Base-by-base conservation (phyloP, 2,797 vertebrate species). In the Coranthus polyacanthus region DNA sequence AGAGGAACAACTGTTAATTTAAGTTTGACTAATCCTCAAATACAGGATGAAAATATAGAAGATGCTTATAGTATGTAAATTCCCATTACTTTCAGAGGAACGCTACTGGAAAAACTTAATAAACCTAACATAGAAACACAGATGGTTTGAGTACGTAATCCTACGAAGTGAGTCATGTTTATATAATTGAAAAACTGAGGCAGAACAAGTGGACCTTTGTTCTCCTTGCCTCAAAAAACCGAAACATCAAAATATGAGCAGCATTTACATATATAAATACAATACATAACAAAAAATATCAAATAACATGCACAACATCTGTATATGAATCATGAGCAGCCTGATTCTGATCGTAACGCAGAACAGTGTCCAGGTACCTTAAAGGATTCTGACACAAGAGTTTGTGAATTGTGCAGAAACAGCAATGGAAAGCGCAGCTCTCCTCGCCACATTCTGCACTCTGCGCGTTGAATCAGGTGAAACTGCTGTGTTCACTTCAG, bases 251-350 rank as follows among this genome's bases (percentile, higher is more conserved):
- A 88, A 78, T 50, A 79, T 77, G 83, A 93, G 92, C 91, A 94
- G 92, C 90, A 88, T 75, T 88, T 85, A 91, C 75, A 88, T 79
- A 83, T 90, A 92, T 88, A 90, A 91, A 93, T 89, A 92, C 77
- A 88, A 87, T 55, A 88, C 57, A 77, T 58, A 61, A 82, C 74
- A 78, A 82, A 77, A 71, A 52, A 39, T 16, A 62, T 12, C 29
- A 46, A 47, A 13, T 18, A 34, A 71, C 74, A 80, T 76, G 63
- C 71, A 82, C 60, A 70, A 77, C 54, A 71, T 39, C 39, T 53
- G 17, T 64, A 79, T 79, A 82, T 65, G 46, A 77, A 77, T 50
- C 54, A 61, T 75, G 76, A 71, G 78, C 78, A 72, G 76, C 68
- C 70, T 59, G 18, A 46, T 85, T 84, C 83, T 79, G 82, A 26